Percentiles rank a stretch among this genome's conserved stretches.
These are phyloP conservation scores for Pangasius sanitwongsei DNA, from an alignment of 2,797 vertebrate genomes.

Conservation along the genomic window DNA sequence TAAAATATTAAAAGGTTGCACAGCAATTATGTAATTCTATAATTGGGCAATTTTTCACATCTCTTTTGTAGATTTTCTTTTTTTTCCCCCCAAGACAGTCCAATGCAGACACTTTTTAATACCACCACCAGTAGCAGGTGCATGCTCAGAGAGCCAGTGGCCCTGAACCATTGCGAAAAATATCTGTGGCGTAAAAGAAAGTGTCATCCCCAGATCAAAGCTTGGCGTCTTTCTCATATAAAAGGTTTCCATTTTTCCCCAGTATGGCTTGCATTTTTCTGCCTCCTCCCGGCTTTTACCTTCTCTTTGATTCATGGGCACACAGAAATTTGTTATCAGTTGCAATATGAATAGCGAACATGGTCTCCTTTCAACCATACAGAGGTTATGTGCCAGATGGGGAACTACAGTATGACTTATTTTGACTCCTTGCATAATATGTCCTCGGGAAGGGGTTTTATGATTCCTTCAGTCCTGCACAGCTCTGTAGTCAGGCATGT, in stretches of 20 bases:
- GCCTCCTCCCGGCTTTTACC: slow-evolving; percentile 29
- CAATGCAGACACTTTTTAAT: not conserved
- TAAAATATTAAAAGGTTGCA: not conserved
- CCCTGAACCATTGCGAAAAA: slow-evolving; percentile 31
- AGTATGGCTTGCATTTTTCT: slow-evolving; percentile 18
- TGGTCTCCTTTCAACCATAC: not conserved
- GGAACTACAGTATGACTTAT: not conserved
- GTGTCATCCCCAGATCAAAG: slow-evolving; percentile 42
- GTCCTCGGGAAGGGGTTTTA: not conserved
- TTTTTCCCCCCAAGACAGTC: not conserved
- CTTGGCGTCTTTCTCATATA: slow-evolving; percentile 16
- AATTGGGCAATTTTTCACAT: not conserved
- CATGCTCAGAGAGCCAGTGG: not conserved
- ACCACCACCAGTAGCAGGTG: not conserved
- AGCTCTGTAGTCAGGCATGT: not conserved
- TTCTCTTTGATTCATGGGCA: slow-evolving; percentile 36
- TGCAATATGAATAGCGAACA: not conserved
- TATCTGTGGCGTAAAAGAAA: not conserved
- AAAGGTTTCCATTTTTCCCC: slow-evolving; percentile 6
- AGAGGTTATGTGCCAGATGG: not conserved
- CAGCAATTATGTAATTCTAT: not conserved
- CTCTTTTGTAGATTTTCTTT: not conserved
- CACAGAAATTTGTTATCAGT: slow-evolving; percentile 9
- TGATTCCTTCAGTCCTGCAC: not conserved
- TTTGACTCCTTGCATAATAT: not conserved